Base-by-base conservation (phyloP, 2,888 invertebrate species). In the Trachelus troglodyta region DNA sequence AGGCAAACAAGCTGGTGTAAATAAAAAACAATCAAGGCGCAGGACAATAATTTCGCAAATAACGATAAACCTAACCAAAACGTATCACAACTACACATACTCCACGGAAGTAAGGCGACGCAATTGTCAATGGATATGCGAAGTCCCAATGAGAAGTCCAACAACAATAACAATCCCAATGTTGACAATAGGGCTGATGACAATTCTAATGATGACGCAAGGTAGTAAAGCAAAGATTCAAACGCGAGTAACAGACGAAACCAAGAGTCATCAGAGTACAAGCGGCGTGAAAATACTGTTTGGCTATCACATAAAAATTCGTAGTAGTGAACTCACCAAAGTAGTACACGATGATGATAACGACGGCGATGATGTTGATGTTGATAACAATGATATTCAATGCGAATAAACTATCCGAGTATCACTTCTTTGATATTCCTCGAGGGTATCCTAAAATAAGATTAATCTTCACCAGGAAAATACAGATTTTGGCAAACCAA, bases 401-500 rank as follows among this genome's bases (percentile, higher is more conserved):
- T 23, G 23, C 56, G 56, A 23, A 56, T 56, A 56, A 56, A 56
- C 23, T 23, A 56, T 56, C 56, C 23, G 23, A 56, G 56, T 56
- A 23, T 56, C 56, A 56, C 56, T 56, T 2, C 9, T 23, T 23
- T 56, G 9, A 23, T 56, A 23, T 56, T 56, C 56, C 9, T 23
- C 23, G 2, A 56, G 56, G 56, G 9, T 56, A 56, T 56, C 56
- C 23, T 56, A 23, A 56, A 56, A 23, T 56, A 56, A 23, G 56
- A 56, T 56, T 56, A 56, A 56, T 56, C 23, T 23, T 56, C 56
- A 56, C 23, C 9, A 71, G 80, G 83, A 84, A 86, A 86, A 83
- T 84, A 83, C 82, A 84, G 81, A 80, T 82, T 76, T 79, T 83
- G 83, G 84, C 80, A 80, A 84, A 85, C 85, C 86, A 84, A 83